phyloP scores from a whole-genome alignment of 2,888 invertebrate species.

The Heliconius sara region DNA sequence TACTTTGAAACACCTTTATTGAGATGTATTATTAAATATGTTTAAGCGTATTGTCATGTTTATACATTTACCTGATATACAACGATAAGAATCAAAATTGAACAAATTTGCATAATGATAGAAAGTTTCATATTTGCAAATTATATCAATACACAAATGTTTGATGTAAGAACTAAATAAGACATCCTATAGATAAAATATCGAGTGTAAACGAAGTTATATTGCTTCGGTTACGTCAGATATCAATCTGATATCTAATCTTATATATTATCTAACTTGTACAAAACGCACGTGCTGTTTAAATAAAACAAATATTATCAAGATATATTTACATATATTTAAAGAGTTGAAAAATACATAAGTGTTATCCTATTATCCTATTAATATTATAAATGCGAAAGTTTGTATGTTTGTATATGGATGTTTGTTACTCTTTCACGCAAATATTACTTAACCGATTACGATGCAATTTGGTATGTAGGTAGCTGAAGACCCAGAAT shows the following conservation, averaged over 20 bases:
- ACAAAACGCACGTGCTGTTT: conserved; percentile 40
- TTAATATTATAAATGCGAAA: too few species aligned
- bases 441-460: too few species aligned
- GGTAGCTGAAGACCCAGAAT: too few species aligned
- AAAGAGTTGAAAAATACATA: neutral
- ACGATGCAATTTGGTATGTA: too few species aligned
- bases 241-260: conserved; percentile 47
- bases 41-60: neutral
- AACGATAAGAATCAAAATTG: conserved; percentile 27
- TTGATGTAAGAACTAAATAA: conserved; percentile 31
- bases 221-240: conserved; percentile 52
- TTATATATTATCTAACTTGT: conserved; percentile 45
- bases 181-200: conserved; percentile 31
- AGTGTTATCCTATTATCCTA: neutral
- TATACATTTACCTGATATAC: conserved; percentile 35
- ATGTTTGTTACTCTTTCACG: too few species aligned
- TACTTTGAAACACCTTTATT: neutral
- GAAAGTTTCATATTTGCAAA: conserved; percentile 37
- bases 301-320: conserved; percentile 29
- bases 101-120: conserved; percentile 28
- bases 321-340: conserved; percentile 6
- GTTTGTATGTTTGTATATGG: too few species aligned
- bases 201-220: conserved; percentile 45
- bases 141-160: conserved; percentile 1
- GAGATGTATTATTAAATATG: neutral